Evolutionary conservation across 2,888 invertebrate genomes (phyloP), one percentile per base, ranked within the genome.

Genomic region (Chloroclysta siterata): DNA sequence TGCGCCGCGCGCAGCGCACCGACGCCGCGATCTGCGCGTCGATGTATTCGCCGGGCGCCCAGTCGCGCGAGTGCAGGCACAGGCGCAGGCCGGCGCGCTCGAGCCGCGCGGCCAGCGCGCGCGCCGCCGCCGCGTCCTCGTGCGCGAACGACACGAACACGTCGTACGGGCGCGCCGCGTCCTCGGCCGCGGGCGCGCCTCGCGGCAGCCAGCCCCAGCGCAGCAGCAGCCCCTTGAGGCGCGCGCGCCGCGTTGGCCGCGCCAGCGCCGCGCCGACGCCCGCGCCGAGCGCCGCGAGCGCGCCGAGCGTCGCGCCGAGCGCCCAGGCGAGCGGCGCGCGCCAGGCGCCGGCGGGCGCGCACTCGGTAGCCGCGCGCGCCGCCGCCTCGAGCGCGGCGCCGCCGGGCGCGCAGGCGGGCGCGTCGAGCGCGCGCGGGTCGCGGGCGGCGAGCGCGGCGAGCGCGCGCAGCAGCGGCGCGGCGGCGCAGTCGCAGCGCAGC

Each of bases 111-210:
- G 96, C 92, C 65, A 97, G 81, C 69, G 95, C 94, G 0, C 94
- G 88, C 11, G 97, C 95, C 76, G 96, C 96, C 10, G 94, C 94
- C 76, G 95, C 95, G 81, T 97, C 97, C 79, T 94, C 94, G 80
- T 96, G 95, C 4, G 97, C 95, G 81, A 95, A 97, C 73, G 97
- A 97, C 69, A 97, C 93, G 83, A 97, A 97, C 0, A 96, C 97
- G 83, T 97, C 97, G 84, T 95, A 97, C 33, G 61, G 75, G 5
- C 73, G 69, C 47, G 22, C 71, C 42, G 0, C 39, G 22, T 63
- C 76, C 74, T 73, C 77, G 41, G 60, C 54, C 46, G 60, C 70
- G 7, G 53, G 50, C 14, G 51, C 33, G 42, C 59, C 33, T 39
- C 59, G 69, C 51, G 63, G 68, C 65, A 63, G 67, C 74, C 63